These are phyloP conservation scores for Ochropleura leucogaster DNA, from an alignment of 2,888 invertebrate species.

Conservation along the genomic window DNA sequence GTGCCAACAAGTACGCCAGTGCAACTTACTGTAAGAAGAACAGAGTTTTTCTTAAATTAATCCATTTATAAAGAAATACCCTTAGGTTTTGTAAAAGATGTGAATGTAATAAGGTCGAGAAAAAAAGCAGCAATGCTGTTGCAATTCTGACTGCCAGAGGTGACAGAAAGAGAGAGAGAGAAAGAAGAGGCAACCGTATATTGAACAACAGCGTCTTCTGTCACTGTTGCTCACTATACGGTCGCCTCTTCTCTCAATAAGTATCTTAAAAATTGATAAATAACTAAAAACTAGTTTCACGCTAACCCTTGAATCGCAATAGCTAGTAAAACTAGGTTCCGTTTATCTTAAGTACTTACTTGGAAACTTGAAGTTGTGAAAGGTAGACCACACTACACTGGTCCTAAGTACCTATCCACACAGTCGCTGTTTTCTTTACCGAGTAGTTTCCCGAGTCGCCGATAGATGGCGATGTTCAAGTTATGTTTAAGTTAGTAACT, in stretches of 20 bases:
- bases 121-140: background rate
- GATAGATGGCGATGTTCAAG: constrained; percentile 51
- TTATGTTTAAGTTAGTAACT: constrained; percentile 56
- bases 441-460: constrained; percentile 34
- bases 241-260: background rate
- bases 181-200: background rate
- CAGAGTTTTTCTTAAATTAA: background rate
- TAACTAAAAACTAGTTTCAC: constrained; percentile 22
- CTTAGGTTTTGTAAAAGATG: background rate
- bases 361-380: constrained; percentile 35
- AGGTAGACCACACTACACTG: constrained; percentile 31
- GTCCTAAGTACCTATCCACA: constrained; percentile 25
- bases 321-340: constrained; percentile 21
- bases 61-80: background rate
- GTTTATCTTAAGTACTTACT: constrained; percentile 50
- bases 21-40: background rate
- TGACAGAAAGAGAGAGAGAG: no score
- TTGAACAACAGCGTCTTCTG: background rate
- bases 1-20: no score
- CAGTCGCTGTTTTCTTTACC: constrained; percentile 42
- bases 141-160: background rate
- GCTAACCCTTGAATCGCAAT: constrained; percentile 1
- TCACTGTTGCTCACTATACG: background rate
- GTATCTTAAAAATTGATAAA: background rate
- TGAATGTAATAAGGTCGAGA: background rate